These are phyloP conservation scores for human DNA, from an alignment of 2,113 vertebrate species.

Conservation along the genomic window DNA sequence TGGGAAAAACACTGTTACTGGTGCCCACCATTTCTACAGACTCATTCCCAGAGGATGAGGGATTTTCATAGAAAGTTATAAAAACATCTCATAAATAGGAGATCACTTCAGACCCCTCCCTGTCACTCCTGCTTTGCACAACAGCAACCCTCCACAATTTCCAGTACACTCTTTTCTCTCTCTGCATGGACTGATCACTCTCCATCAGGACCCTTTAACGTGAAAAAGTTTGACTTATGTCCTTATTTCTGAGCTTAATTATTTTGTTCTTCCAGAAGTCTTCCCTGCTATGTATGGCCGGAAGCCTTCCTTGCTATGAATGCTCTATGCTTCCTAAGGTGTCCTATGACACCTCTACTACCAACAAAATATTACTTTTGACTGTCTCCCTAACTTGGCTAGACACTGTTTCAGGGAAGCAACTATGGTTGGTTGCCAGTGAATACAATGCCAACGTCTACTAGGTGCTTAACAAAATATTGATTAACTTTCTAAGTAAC, in stretches of 20 bases:
- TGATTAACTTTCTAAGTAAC: background rate
- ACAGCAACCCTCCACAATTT: background rate
- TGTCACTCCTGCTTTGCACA: background rate
- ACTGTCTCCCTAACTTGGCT: background rate
- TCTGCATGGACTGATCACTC: background rate
- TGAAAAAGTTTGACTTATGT: background rate
- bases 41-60: background rate
- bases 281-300: rapidly evolving
- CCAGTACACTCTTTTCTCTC: background rate
- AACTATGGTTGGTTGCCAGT: background rate
- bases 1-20: background rate
- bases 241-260: background rate
- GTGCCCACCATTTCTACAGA: rapidly evolving
- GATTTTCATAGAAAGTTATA: background rate
- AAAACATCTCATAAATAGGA: background rate
- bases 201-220: background rate
- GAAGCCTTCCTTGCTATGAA: rapidly evolving
- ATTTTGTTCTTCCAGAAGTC: background rate
- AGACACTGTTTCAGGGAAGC: background rate
- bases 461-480: background rate
- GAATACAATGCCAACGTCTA: background rate
- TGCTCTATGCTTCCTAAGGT: background rate
- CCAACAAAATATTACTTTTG: background rate
- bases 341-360: background rate
- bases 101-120: background rate